These are phyloP conservation scores for Drosophila ercepeae DNA, from an alignment of 1,140 invertebrate genomes.

Conservation along the genomic window DNA sequence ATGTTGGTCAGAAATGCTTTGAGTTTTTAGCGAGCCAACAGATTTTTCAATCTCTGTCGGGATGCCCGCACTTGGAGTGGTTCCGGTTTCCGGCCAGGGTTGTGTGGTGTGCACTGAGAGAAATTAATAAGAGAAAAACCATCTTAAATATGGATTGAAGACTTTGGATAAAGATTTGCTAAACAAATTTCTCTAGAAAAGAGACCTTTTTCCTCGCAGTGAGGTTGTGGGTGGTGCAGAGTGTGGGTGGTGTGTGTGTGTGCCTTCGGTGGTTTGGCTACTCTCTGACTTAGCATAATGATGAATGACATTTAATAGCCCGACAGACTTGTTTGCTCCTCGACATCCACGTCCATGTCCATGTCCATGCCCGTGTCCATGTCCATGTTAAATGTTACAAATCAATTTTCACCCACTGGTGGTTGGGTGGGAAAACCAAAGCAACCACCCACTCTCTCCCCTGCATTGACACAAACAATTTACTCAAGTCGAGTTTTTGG, in stretches of 20 bases:
- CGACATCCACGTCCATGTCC: background rate
- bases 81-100: conserved; percentile 70
- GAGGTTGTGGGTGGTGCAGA: too few relatives aligned
- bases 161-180: too few relatives aligned
- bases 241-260: background rate
- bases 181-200: too few relatives aligned
- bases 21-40: conserved; percentile 30
- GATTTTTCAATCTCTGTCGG: conserved; percentile 36
- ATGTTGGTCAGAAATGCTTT: conserved; percentile 37
- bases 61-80: conserved; percentile 50
- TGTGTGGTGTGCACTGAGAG: background rate
- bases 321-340: conserved; percentile 23
- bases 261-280: background rate
- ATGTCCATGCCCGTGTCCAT: conserved; percentile 5
- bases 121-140: too few relatives aligned
- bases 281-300: conserved; percentile 74
- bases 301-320: conserved; percentile 79
- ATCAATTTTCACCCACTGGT: conserved; percentile 66
- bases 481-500: conserved; percentile 48
- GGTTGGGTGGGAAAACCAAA: background rate
- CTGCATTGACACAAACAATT: conserved; percentile 71
- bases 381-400: conserved; percentile 73
- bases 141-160: too few relatives aligned
- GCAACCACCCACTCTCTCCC: background rate
- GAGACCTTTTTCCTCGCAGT: too few relatives aligned